Conservation (phyloP, 2,113 vertebrate species). For the Gobiocypris rarus region DNA sequence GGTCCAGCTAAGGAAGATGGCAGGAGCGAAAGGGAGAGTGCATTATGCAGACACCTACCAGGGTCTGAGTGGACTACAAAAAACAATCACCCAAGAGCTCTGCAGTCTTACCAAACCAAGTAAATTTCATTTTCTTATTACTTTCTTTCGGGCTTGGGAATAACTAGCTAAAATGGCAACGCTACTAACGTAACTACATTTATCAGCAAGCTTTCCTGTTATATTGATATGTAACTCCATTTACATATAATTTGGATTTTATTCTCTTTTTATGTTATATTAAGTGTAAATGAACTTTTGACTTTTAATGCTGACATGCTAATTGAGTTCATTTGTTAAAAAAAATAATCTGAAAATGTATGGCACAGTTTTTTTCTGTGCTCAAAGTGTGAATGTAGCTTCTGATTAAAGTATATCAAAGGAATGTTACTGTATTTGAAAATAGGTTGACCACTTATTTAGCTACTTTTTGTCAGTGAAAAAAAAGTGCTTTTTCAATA, state of each 20-base stretch:
- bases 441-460: neutral
- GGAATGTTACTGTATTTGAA: neutral
- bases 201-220: too few relatives aligned
- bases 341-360: too few relatives aligned
- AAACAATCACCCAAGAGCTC: constrained; percentile 70
- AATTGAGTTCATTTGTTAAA: too few relatives aligned
- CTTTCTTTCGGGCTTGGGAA: neutral
- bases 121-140: constrained; percentile 55
- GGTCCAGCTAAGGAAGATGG: constrained; percentile 72
- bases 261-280: too few relatives aligned
- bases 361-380: too few relatives aligned
- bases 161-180: too few relatives aligned
- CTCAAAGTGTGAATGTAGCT: neutral
- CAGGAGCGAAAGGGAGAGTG: constrained; percentile 55
- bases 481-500: neutral
- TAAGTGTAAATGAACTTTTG: too few relatives aligned
- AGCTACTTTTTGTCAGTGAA: neutral
- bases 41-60: constrained; percentile 73
- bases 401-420: neutral
- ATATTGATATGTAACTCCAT: too few relatives aligned
- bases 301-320: too few relatives aligned
- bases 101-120: constrained; percentile 78
- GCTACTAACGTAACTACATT: too few relatives aligned
- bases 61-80: constrained; percentile 68
- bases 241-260: too few relatives aligned